These are phyloP conservation scores for Lithophane semibrunnea DNA, from an alignment of 2,888 invertebrate species.

Conservation along the genomic window DNA sequence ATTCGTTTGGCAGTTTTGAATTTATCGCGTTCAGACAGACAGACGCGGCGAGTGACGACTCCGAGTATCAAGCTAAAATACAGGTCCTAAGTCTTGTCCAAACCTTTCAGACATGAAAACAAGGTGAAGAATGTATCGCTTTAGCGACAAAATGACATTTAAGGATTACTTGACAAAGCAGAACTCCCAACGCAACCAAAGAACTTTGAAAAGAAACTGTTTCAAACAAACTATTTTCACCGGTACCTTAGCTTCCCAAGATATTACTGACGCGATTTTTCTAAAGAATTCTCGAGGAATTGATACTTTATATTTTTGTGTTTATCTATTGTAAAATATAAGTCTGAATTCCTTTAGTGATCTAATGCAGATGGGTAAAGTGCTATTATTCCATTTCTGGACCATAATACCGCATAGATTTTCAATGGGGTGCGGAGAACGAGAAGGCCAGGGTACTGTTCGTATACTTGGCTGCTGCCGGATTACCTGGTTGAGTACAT, in stretches of 20 bases:
- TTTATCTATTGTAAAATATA: neutral
- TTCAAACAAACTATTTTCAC: slow-evolving; percentile 16
- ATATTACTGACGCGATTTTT: neutral
- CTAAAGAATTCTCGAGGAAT: neutral
- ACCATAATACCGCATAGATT: too few species aligned
- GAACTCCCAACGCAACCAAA: neutral
- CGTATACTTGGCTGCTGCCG: too few species aligned
- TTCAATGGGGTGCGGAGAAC: too few species aligned
- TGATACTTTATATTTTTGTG: neutral
- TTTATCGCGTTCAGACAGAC: too few species aligned
- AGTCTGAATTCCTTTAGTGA: too few species aligned
- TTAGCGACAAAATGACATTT: neutral
- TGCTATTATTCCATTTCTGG: too few species aligned
- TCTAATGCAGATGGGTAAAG: neutral
- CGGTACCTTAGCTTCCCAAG: slow-evolving; percentile 3
- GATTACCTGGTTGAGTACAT: too few species aligned
- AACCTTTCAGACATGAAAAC: neutral
- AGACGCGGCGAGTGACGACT: neutral
- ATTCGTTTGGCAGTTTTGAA: too few species aligned
- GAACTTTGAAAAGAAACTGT: slow-evolving; percentile 29
- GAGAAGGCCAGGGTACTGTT: too few species aligned
- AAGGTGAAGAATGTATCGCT: neutral
- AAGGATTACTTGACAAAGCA: slow-evolving; percentile 19
- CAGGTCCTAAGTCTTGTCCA: too few species aligned
- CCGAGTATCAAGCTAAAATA: neutral